These are phyloP conservation scores for Mimas tiliae DNA, from an alignment of 2,888 invertebrate genomes.

Conservation along the genomic window DNA sequence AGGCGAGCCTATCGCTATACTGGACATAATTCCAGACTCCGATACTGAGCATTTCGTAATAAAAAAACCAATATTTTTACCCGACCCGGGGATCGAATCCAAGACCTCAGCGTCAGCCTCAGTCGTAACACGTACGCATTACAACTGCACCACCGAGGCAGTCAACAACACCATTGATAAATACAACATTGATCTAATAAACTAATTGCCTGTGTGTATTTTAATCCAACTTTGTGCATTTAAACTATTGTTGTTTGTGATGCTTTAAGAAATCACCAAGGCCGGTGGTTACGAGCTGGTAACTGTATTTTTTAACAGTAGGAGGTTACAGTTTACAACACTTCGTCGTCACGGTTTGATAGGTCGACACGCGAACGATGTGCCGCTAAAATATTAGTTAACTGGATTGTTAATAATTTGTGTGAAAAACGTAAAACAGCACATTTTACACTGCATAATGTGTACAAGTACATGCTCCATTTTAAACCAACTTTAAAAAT, in stretches of 20 bases:
- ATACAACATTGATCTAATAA: neutral
- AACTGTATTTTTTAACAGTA: slow-evolving; percentile 58
- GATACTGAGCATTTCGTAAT: no score
- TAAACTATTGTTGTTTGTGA: slow-evolving; percentile 50
- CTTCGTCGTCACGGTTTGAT: slow-evolving; percentile 60
- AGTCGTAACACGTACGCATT: no score
- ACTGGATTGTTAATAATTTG: neutral
- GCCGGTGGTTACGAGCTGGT: slow-evolving; percentile 53
- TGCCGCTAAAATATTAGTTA: slow-evolving; percentile 36
- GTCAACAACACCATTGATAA: no score
- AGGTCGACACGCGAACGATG: slow-evolving; percentile 60
- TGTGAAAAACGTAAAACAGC: slow-evolving; percentile 5
- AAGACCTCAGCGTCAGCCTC: no score
- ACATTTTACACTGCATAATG: neutral
- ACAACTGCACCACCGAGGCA: no score
- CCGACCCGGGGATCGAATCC: no score
- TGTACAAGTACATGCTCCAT: no score
- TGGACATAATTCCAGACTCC: no score
- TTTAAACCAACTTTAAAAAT: no score
- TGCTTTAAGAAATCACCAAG: slow-evolving; percentile 65
- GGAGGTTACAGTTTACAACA: slow-evolving; percentile 69
- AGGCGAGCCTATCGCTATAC: no score
- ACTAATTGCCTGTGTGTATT: slow-evolving; percentile 1
- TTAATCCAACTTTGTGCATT: neutral
- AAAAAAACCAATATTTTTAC: no score